Base-by-base conservation (phyloP, 1,140 invertebrate species). In the Tetramorium parvispinum region DNA sequence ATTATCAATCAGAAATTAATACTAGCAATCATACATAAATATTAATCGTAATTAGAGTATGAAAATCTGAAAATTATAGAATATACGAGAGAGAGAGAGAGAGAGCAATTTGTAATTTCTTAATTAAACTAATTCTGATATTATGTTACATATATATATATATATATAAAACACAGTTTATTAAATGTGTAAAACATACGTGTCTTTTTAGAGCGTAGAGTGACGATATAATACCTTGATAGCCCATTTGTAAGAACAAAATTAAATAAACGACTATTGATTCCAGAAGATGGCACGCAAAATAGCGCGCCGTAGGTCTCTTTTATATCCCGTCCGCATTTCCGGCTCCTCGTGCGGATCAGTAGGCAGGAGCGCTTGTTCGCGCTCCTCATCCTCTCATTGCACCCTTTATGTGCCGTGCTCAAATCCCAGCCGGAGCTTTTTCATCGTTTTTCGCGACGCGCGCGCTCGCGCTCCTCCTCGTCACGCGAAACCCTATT, bases 401-500 rank as follows among this genome's bases (percentile, higher is more conserved):
- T 85, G 75, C 59, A 85, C 82, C 73, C 59, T 85, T 85, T 85
- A 85, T 85, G 73, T 57, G 18, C 49, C 57, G 82, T 24, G 82
- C 59, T 85, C 73, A 85, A 83, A 78, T 85, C 70, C 82, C 82
- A 21, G 71, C n/a, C 57, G 57, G 46, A 40, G 70, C 79, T 83
- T 83, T 83, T 83, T 83, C 79, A 75, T 83, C 79, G 53, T 83
- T 83, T 83, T 83, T 83, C 79, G 79, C 79, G 68, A 83, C 79
- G 79, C 68, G 79, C 53, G 66, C 79, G 49, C 57, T 85, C 73
- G 66, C 66, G 51, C 68, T 57, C 63, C 63, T 55, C 46, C 7
- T 61, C 59, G 43, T 65, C 76, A 66, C 68, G 71, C 70, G 68
- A 88, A 88, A 88, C 81, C 77, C 76, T 65, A 78, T 79, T 89